Evolutionary conservation across 1,140 invertebrate genomes (phyloP).

Genomic region (Heliothis virescens): DNA sequence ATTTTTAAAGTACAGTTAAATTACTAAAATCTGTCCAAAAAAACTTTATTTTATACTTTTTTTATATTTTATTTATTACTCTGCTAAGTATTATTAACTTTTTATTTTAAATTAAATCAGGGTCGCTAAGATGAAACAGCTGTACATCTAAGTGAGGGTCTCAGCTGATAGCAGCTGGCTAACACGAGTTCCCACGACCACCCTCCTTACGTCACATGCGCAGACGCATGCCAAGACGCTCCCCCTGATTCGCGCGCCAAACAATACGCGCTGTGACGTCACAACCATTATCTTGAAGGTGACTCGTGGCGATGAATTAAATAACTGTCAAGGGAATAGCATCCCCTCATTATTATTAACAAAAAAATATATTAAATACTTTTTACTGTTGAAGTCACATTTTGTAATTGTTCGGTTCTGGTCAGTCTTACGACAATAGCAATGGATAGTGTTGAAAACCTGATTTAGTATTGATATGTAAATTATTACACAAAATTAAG

Average conservation of each 20-base stretch:
- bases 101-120: slow-evolving; percentile 40
- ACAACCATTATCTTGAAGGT: slow-evolving; percentile 41
- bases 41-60: no score
- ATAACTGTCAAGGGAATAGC: slow-evolving; percentile 53
- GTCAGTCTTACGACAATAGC: not conserved
- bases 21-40: no score
- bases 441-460: not conserved
- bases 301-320: slow-evolving; percentile 73
- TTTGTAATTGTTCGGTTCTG: slow-evolving; percentile 6
- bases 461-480: not conserved
- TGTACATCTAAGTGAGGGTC: slow-evolving; percentile 62
- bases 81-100: not conserved
- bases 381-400: not conserved
- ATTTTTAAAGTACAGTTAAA: no score
- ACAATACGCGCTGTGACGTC: slow-evolving; percentile 52
- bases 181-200: slow-evolving; percentile 79
- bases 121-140: slow-evolving; percentile 62
- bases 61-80: not conserved
- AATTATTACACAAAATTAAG: not conserved
- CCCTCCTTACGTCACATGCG: slow-evolving; percentile 60
- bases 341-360: not conserved
- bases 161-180: slow-evolving; percentile 75
- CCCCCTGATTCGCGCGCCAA: slow-evolving; percentile 52
- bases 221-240: slow-evolving; percentile 57
- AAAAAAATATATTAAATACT: slow-evolving; percentile 17